Percentiles rank a stretch among this genome's conserved stretches.
Evolutionary conservation across 2,888 invertebrate genomes (phyloP).

Genomic region (Bombylius major): DNA sequence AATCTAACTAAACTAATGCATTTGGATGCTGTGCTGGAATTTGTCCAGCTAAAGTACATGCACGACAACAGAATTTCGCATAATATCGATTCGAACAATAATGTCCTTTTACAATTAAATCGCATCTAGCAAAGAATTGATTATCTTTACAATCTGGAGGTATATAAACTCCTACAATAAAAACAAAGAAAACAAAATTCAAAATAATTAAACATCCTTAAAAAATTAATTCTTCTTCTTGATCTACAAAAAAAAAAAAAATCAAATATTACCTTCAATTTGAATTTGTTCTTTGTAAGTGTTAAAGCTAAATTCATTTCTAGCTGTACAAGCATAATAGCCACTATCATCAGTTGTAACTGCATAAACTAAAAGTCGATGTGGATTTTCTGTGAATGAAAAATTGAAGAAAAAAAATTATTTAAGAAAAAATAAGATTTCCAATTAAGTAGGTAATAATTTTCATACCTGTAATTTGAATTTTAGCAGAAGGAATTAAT

Average conservation of each 20-base stretch:
- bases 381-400: constrained; percentile 41
- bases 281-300: constrained; percentile 51
- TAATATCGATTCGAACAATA: constrained; percentile 86
- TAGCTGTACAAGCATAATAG: constrained; percentile 69
- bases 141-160: constrained; percentile 77
- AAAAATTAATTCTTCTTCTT: neutral
- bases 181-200: constrained; percentile 19
- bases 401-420: constrained; percentile 12
- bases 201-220: neutral
- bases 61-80: constrained; percentile 85
- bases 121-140: constrained; percentile 78
- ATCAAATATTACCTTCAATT: constrained; percentile 54
- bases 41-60: constrained; percentile 79
- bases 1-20: constrained; percentile 15
- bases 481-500: constrained; percentile 43
- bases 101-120: constrained; percentile 68
- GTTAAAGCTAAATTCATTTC: constrained; percentile 56
- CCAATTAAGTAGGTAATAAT: constrained; percentile 1
- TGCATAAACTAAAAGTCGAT: constrained; percentile 54
- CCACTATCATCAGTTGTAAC: constrained; percentile 61
- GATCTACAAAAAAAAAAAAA: neutral
- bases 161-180: constrained; percentile 52
- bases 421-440: neutral
- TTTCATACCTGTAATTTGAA: constrained; percentile 50
- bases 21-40: constrained; percentile 35